phyloP scores from a whole-genome alignment of 2,888 invertebrate genomes.

The Nomada fucata region DNA sequence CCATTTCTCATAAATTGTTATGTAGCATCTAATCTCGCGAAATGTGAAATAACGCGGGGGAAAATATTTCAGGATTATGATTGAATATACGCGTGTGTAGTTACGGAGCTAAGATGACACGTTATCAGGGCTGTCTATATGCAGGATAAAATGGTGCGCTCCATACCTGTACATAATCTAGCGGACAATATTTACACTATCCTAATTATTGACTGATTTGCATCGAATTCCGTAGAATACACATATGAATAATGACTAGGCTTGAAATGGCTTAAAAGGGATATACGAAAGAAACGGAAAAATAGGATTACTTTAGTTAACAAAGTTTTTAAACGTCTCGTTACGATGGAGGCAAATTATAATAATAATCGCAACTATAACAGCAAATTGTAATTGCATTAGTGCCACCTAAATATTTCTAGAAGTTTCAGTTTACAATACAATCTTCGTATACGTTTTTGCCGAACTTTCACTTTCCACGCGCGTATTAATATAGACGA shows the following conservation, averaged over 20 bases:
- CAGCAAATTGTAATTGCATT: not conserved
- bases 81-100: constrained; percentile 1
- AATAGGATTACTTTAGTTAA: not conserved
- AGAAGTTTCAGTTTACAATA: constrained; percentile 7
- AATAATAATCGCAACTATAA: not conserved
- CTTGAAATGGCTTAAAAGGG: not conserved
- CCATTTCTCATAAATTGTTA: not conserved
- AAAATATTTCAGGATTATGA: constrained; percentile 7
- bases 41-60: not conserved
- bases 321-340: not conserved
- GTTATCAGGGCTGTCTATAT: constrained; percentile 35
- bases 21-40: not conserved
- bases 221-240: not conserved
- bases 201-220: not conserved
- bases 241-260: not conserved
- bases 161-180: not conserved
- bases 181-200: not conserved
- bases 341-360: not conserved
- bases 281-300: no score
- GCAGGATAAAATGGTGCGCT: not conserved
- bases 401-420: not conserved
- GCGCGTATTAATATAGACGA: not conserved
- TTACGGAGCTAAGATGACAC: constrained; percentile 8
- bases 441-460: not conserved
- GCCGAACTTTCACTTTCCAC: not conserved